Percentiles rank a stretch among this genome's conserved stretches.
phyloP scores from a whole-genome alignment of 2,113 vertebrate species.

The Loxodonta africana region DNA sequence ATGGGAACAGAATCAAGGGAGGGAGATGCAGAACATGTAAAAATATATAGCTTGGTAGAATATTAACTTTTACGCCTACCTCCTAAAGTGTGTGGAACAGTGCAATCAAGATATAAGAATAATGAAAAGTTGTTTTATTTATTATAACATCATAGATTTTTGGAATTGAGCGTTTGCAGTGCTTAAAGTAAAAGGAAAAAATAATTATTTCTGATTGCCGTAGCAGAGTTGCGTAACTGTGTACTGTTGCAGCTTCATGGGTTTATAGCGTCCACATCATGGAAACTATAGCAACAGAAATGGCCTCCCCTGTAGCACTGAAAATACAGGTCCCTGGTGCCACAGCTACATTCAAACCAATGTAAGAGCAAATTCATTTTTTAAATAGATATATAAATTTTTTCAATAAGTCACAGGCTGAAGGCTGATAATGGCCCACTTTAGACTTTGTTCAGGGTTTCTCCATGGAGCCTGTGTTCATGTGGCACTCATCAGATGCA shows the following conservation, averaged over 20 bases:
- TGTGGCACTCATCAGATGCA: background rate
- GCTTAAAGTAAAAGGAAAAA: slow-evolving; percentile 42
- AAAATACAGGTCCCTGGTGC: slow-evolving; percentile 61
- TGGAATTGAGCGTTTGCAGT: background rate
- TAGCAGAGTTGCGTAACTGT: slow-evolving; percentile 54
- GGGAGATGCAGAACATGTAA: background rate
- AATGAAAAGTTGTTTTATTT: background rate
- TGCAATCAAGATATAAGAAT: background rate
- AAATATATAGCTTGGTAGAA: background rate
- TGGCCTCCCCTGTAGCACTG: background rate
- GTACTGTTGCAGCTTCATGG: background rate
- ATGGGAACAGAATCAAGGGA: background rate
- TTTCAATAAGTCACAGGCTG: slow-evolving; percentile 32
- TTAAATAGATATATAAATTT: slow-evolving; percentile 56
- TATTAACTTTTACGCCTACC: background rate
- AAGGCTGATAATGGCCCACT: slow-evolving; percentile 1
- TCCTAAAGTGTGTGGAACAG: background rate
- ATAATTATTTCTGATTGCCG: slow-evolving; percentile 40
- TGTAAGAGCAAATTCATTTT: slow-evolving; percentile 53
- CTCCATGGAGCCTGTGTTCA: background rate
- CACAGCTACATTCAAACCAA: slow-evolving; percentile 51
- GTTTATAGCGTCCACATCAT: slow-evolving; percentile 47
- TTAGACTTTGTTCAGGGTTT: background rate
- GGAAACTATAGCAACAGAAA: slow-evolving; percentile 78
- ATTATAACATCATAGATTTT: slow-evolving; percentile 15